A percentile compares a stretch with the other conserved stretches of the same genome.
These are phyloP conservation scores for Callorhinus ursinus DNA, from an alignment of 2,113 vertebrate genomes.

Conservation along the genomic window DNA sequence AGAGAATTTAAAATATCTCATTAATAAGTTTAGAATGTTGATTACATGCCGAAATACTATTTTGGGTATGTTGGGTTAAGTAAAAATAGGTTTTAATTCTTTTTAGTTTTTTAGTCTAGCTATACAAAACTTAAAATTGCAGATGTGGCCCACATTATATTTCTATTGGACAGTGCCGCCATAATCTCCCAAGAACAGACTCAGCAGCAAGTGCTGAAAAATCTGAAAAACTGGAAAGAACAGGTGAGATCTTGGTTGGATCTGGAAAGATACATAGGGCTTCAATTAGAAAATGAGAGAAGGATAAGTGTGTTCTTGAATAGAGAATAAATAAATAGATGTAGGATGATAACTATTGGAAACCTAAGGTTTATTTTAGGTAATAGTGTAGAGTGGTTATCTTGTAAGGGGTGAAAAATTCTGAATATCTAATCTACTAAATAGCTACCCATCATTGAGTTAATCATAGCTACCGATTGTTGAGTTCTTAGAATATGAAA, in stretches of 20 bases:
- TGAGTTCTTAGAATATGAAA: background rate
- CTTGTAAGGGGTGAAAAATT: background rate
- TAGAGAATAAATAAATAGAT: background rate
- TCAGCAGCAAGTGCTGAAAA: background rate
- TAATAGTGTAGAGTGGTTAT: background rate
- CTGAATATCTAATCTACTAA: background rate
- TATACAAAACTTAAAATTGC: background rate
- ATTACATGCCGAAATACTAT: background rate
- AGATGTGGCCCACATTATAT: background rate
- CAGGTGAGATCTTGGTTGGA: background rate
- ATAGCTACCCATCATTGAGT: background rate
- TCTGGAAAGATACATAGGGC: background rate
- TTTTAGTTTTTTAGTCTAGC: background rate
- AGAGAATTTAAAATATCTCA: background rate
- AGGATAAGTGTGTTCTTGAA: background rate
- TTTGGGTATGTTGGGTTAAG: background rate
- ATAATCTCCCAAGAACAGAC: background rate
- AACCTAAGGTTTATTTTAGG: background rate
- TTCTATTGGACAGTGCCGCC: background rate
- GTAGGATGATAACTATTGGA: background rate
- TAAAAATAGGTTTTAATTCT: background rate
- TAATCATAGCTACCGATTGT: background rate
- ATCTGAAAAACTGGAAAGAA: background rate
- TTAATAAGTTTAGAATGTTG: conserved; percentile 3
- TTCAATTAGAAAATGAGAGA: background rate